Evolutionary conservation across 1,140 invertebrate species (phyloP).

Genomic region (Metopolophium dirhodum): DNA sequence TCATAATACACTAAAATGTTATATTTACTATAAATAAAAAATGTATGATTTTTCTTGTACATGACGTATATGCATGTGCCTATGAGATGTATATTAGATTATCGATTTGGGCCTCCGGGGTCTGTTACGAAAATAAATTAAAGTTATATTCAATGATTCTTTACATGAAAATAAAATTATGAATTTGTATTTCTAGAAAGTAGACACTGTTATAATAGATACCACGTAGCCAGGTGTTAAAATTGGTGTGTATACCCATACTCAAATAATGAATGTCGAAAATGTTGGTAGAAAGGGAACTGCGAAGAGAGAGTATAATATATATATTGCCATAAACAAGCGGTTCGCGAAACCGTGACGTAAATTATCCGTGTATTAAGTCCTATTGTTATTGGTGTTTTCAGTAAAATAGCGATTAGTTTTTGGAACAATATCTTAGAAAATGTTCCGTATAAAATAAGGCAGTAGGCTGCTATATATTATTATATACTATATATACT

Average conservation of each 20-base stretch:
- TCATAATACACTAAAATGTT: too few relatives aligned
- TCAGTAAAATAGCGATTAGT: neutral
- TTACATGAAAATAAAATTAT: neutral
- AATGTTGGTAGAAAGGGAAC: neutral
- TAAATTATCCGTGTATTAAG: neutral
- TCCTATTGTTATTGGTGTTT: neutral
- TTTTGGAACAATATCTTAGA: neutral
- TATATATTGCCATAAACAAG: neutral
- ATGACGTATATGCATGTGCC: too few relatives aligned
- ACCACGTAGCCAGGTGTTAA: neutral
- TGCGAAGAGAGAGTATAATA: neutral
- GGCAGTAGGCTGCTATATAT: neutral
- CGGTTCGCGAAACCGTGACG: neutral
- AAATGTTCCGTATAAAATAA: neutral
- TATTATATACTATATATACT: too few relatives aligned
- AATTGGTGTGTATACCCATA: neutral
- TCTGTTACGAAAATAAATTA: neutral
- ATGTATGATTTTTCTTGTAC: too few relatives aligned
- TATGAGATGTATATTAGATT: too few relatives aligned
- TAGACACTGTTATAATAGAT: neutral
- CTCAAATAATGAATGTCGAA: neutral
- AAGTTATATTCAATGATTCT: neutral
- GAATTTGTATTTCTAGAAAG: slow-evolving; percentile 5
- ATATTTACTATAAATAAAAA: too few relatives aligned
- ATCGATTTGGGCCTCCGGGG: too few relatives aligned